These are phyloP conservation scores for Drosophila teissieri DNA, from an alignment of 1,140 invertebrate species.

Conservation along the genomic window DNA sequence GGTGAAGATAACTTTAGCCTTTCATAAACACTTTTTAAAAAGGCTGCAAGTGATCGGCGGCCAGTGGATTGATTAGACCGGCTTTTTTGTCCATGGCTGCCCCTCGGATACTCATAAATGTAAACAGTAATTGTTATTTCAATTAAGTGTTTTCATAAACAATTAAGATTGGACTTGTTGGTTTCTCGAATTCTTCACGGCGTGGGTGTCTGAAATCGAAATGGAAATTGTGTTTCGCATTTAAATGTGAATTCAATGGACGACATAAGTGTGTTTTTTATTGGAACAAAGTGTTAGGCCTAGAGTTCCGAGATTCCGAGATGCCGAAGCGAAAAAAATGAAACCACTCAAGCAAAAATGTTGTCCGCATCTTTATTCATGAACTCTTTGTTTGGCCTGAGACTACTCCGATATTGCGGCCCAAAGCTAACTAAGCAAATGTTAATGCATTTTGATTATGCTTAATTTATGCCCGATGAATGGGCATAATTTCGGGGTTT, in stretches of 20 bases:
- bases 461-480: conserved; percentile 75
- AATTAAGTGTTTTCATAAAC: conserved; percentile 78
- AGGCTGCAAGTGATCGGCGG: conserved; percentile 52
- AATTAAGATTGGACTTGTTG: conserved; percentile 68
- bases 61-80: conserved; percentile 54
- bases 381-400: conserved; percentile 28
- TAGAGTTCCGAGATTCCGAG: conserved; percentile 26
- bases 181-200: conserved; percentile 29
- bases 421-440: conserved; percentile 66
- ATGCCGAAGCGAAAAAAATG: not conserved
- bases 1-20: conserved; percentile 73
- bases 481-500: conserved; percentile 53
- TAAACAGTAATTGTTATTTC: conserved; percentile 73
- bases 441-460: conserved; percentile 80
- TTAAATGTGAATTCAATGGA: conserved; percentile 30
- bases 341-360: conserved; percentile 9
- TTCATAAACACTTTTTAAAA: conserved; percentile 47
- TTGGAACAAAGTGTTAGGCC: conserved; percentile 55
- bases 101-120: conserved; percentile 37
- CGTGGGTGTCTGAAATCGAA: conserved; percentile 50
- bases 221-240: conserved; percentile 48
- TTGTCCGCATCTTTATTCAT: conserved; percentile 69
- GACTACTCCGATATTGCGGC: conserved; percentile 20
- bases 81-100: conserved; percentile 59
- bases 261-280: conserved; percentile 46